phyloP scores from a whole-genome alignment of 2,113 vertebrate species.

The Pterocles orientalis region DNA sequence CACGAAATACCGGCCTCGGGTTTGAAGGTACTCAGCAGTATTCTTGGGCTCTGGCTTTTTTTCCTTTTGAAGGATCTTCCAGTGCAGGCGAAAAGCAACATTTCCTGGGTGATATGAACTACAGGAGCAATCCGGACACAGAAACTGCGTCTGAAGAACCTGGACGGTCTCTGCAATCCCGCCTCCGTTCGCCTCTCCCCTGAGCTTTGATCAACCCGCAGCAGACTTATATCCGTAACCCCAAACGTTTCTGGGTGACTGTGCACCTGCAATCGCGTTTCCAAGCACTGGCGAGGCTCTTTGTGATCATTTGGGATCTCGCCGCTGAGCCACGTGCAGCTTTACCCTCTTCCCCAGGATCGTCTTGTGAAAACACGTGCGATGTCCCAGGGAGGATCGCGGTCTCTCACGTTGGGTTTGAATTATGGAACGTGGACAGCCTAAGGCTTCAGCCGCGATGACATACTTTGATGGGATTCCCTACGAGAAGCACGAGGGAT shows the following conservation, averaged over 20 bases:
- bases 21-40: accelerated
- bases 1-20: accelerated
- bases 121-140: background rate
- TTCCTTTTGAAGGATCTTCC: background rate
- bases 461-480: background rate
- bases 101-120: background rate
- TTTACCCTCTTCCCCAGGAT: background rate
- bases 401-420: background rate
- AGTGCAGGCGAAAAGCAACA: background rate
- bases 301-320: background rate
- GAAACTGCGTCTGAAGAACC: background rate
- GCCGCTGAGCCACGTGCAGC: background rate
- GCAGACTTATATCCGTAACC: background rate
- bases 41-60: background rate
- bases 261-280: accelerated
- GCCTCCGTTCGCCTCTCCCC: background rate
- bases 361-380: too few species aligned
- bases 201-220: too few species aligned
- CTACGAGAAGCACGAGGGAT: background rate
- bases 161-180: background rate
- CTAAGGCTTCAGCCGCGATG: background rate
- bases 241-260: background rate
- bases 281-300: background rate
- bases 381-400: accelerated
- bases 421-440: background rate